Conservation (phyloP, 1,140 invertebrate species). For the Kradibia gibbosae region DNA sequence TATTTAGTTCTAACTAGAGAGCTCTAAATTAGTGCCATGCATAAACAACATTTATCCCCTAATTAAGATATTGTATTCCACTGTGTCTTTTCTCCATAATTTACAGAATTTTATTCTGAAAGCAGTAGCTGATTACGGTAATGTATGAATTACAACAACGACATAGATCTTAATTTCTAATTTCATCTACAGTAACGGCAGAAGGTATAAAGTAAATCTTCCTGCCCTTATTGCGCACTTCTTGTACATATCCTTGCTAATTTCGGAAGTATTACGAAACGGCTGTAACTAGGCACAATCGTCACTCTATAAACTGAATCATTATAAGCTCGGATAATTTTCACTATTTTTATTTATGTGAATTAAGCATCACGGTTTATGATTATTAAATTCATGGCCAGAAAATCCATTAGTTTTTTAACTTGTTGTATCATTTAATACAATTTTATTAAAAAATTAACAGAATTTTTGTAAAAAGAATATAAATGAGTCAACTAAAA, state of each 20-base stretch:
- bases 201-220: not conserved
- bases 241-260: not conserved
- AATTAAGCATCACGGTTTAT: too few relatives aligned
- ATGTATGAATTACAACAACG: slow-evolving; percentile 51
- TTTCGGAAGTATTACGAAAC: not conserved
- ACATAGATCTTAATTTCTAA: slow-evolving; percentile 5
- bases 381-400: too few relatives aligned
- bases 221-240: not conserved
- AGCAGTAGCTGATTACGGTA: slow-evolving; percentile 53
- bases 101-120: slow-evolving; percentile 57
- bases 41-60: slow-evolving; percentile 61
- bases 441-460: too few relatives aligned
- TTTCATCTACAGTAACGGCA: not conserved
- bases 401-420: too few relatives aligned
- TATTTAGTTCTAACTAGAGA: too few relatives aligned
- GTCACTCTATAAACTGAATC: not conserved
- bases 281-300: not conserved
- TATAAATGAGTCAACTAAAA: too few relatives aligned
- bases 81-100: slow-evolving; percentile 54
- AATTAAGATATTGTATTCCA: slow-evolving; percentile 54
- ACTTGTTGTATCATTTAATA: too few relatives aligned
- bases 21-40: not conserved
- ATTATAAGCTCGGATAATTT: not conserved
- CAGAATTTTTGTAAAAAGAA: too few relatives aligned
- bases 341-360: not conserved